phyloP scores from a whole-genome alignment of 2,888 invertebrate species.

The Hydriomena furcata region DNA sequence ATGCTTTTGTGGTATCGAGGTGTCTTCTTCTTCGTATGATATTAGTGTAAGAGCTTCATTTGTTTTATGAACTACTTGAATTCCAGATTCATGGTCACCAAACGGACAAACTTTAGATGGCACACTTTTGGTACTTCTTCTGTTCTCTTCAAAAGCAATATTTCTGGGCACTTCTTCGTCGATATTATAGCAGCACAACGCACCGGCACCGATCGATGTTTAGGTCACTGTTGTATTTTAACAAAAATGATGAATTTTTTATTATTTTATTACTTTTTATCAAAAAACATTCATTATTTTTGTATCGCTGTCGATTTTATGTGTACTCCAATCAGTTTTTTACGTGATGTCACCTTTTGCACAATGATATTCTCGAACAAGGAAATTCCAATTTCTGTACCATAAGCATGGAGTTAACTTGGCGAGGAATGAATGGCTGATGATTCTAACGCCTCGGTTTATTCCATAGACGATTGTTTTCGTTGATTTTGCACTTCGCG shows the following conservation, averaged over 20 bases:
- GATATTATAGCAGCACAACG: constrained; percentile 55
- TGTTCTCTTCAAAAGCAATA: constrained; percentile 55
- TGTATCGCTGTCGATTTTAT: constrained; percentile 43
- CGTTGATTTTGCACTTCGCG: constrained; percentile 65
- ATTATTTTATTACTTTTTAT: not conserved
- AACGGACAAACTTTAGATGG: constrained; percentile 59
- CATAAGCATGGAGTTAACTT: constrained; percentile 74
- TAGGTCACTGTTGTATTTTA: constrained; percentile 41
- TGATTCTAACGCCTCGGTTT: constrained; percentile 75
- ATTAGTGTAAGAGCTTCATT: constrained; percentile 33
- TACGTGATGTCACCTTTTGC: constrained; percentile 51
- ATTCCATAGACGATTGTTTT: constrained; percentile 59
- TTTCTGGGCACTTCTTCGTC: constrained; percentile 66
- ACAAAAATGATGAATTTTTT: constrained; percentile 60
- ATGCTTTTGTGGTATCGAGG: not conserved
- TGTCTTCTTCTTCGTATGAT: constrained; percentile 9
- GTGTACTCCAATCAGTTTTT: constrained; percentile 38
- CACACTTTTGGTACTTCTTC: constrained; percentile 57
- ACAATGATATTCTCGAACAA: constrained; percentile 50
- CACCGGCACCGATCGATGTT: constrained; percentile 70
- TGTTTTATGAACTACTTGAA: constrained; percentile 47
- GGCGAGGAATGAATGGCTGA: constrained; percentile 69
- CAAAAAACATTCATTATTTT: constrained; percentile 56
- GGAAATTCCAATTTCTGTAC: constrained; percentile 76
- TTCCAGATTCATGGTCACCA: constrained; percentile 49